Conservation (phyloP, 2,888 invertebrate genomes). For the Acanthosepion lycidas region DNA sequence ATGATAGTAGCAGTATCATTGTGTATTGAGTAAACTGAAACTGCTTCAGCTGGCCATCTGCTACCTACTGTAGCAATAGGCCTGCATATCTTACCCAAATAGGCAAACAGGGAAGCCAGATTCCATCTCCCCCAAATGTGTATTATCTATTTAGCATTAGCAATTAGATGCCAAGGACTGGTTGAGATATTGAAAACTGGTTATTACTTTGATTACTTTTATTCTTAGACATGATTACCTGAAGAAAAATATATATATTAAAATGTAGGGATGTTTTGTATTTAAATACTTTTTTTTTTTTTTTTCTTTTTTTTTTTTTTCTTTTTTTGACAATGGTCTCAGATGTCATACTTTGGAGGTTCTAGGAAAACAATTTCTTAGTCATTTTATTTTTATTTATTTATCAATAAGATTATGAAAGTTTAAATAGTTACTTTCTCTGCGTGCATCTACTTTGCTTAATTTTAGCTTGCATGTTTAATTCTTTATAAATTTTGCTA, state of each 20-base stretch:
- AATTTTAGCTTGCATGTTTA: background rate
- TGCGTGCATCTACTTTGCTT: background rate
- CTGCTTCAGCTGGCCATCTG: background rate
- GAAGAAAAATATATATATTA: background rate
- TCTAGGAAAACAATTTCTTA: too few species aligned
- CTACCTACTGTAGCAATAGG: background rate
- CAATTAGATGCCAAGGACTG: background rate
- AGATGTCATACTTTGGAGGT: background rate
- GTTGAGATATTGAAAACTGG: background rate
- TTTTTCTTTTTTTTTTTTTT: background rate
- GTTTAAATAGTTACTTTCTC: background rate
- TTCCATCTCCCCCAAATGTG: slow-evolving; percentile 10
- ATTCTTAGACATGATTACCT: background rate
- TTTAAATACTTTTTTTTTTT: background rate
- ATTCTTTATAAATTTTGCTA: background rate
- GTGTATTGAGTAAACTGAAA: slow-evolving; percentile 35
- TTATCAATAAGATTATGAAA: background rate
- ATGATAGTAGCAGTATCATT: background rate
- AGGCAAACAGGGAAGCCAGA: slow-evolving; percentile 38
- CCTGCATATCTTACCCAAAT: slow-evolving; percentile 46
- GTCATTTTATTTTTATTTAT: background rate
- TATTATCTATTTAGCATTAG: background rate
- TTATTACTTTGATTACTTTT: background rate
- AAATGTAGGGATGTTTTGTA: background rate
- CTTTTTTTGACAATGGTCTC: background rate